A percentile compares a stretch with the other conserved stretches of the same genome.
Conservation (phyloP, 2,888 invertebrate species). For the Acanthoscelides obtectus region DNA sequence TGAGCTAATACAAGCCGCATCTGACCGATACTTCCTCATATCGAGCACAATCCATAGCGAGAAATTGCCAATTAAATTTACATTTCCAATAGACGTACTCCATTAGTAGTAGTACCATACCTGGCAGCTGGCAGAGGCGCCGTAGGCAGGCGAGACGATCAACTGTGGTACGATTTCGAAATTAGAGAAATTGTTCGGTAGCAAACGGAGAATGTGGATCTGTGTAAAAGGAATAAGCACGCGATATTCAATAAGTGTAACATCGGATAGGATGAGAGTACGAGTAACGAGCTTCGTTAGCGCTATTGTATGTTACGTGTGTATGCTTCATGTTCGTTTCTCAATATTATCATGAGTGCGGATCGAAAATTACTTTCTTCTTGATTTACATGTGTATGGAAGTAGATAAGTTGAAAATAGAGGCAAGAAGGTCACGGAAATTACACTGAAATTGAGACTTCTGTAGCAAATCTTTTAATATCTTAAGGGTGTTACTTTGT, state of each 20-base stretch:
- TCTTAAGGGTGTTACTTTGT: too few relatives aligned
- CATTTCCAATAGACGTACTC: not conserved
- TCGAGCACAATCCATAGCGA: not conserved
- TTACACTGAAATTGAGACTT: too few relatives aligned
- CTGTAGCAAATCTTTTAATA: too few relatives aligned
- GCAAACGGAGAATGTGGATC: not conserved
- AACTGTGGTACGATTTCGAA: not conserved
- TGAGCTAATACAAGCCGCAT: not conserved
- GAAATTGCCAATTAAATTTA: not conserved
- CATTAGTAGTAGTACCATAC: not conserved
- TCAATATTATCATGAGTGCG: not conserved
- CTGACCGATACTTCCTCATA: not conserved
- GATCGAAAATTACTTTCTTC: not conserved
- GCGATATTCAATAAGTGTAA: not conserved
- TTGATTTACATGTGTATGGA: not conserved
- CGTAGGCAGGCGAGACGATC: not conserved
- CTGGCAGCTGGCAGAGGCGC: not conserved
- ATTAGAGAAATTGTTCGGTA: not conserved
- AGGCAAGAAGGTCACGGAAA: not conserved
- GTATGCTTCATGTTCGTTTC: not conserved
- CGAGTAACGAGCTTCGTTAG: not conserved
- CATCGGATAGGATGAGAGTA: not conserved
- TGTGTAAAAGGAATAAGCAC: not conserved
- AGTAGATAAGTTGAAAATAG: not conserved
- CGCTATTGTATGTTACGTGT: not conserved